These are phyloP conservation scores for Muntiacus reevesi DNA, from an alignment of 2,113 vertebrate genomes.

Conservation along the genomic window DNA sequence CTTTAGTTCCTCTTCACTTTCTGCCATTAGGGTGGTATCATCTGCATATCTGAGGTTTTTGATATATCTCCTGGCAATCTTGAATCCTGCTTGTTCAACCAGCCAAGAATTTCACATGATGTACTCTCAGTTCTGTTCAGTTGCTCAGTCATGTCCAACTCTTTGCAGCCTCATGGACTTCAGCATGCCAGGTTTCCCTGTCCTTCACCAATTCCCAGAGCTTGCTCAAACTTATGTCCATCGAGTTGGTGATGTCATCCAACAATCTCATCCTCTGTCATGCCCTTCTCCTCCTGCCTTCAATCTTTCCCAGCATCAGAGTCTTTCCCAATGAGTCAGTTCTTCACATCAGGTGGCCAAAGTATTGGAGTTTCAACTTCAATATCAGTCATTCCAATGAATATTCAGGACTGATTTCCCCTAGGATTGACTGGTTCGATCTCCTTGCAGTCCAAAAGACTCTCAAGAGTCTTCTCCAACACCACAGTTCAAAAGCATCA, in stretches of 20 bases:
- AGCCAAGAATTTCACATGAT: background rate
- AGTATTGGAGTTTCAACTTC: background rate
- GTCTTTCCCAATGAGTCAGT: background rate
- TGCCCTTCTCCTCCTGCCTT: background rate
- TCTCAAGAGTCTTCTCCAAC: background rate
- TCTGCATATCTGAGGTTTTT: background rate
- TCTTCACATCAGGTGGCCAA: background rate
- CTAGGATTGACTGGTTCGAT: background rate
- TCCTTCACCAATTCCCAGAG: background rate
- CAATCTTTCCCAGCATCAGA: background rate
- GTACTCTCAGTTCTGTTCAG: background rate
- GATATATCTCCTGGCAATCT: background rate
- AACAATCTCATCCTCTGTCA: background rate
- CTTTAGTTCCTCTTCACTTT: background rate
- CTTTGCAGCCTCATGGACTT: background rate
- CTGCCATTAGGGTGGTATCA: background rate
- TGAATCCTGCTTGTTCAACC: background rate
- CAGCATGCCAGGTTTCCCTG: background rate
- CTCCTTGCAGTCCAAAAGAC: background rate
- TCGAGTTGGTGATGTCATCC: background rate
- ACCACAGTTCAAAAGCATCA: background rate
- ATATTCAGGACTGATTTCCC: background rate
- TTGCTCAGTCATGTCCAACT: fast-evolving
- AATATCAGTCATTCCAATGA: background rate
- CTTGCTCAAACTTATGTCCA: background rate